These are phyloP conservation scores for Epinephelus moara DNA, from an alignment of 2,113 vertebrate genomes.

Conservation along the genomic window DNA sequence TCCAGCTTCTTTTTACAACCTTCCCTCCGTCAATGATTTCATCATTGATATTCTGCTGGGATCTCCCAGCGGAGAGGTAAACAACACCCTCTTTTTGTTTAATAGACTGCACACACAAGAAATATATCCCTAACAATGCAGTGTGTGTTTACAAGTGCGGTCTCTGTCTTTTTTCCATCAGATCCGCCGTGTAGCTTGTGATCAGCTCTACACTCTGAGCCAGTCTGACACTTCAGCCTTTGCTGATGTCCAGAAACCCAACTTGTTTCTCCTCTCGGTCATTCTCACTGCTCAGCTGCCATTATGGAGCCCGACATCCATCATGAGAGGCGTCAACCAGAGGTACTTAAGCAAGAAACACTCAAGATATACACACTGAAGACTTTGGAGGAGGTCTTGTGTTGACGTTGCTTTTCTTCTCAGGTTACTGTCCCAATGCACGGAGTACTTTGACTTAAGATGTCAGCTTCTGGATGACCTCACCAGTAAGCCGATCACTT, in stretches of 20 bases:
- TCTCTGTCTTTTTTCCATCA: constrained; percentile 59
- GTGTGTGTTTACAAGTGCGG: neutral
- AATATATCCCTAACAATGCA: neutral
- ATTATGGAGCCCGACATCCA: constrained; percentile 97
- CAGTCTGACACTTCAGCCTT: constrained; percentile 95
- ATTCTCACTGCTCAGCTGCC: constrained; percentile 96
- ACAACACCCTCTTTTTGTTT: constrained; percentile 15
- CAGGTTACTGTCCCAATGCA: constrained; percentile 96
- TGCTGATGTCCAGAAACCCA: constrained; percentile 95
- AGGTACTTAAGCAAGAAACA: constrained; percentile 81
- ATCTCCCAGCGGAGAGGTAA: constrained; percentile 96
- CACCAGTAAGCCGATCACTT: constrained; percentile 88
- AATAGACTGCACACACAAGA: neutral
- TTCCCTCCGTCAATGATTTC: constrained; percentile 96
- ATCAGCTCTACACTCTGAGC: constrained; percentile 97
- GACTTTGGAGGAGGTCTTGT: neutral
- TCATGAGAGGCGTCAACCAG: constrained; percentile 98
- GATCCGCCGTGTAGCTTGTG: constrained; percentile 97
- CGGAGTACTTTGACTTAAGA: constrained; percentile 97
- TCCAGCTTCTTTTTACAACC: constrained; percentile 94
- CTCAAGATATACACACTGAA: neutral
- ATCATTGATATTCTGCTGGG: constrained; percentile 97
- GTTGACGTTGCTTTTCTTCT: constrained; percentile 38
- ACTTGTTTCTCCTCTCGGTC: constrained; percentile 94
- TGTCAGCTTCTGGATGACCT: constrained; percentile 97